These are phyloP conservation scores for Centrocercus urophasianus DNA, from an alignment of 2,113 vertebrate genomes.

Conservation along the genomic window DNA sequence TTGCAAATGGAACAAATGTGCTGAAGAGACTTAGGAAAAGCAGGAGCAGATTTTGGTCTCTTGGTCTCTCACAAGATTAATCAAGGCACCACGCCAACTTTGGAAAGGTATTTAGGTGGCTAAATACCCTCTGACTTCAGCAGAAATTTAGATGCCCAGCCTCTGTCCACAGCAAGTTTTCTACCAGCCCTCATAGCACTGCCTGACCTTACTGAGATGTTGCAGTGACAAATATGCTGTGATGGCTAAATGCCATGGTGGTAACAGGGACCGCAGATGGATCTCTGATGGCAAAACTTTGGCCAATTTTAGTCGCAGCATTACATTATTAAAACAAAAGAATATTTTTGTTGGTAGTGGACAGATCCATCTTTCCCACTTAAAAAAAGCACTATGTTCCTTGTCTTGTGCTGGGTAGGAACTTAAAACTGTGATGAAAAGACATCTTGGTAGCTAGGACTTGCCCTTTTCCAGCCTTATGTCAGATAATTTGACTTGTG, in stretches of 20 bases:
- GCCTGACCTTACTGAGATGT: background rate
- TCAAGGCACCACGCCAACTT: background rate
- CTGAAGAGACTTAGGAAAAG: background rate
- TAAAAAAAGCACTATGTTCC: background rate
- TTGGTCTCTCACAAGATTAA: background rate
- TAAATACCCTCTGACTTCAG: background rate
- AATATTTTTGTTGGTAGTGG: background rate
- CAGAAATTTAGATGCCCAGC: background rate
- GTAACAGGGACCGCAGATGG: background rate
- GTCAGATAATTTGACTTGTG: background rate
- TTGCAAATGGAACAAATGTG: background rate
- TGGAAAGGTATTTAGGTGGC: background rate
- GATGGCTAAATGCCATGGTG: background rate
- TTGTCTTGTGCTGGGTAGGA: background rate
- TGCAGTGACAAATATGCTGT: background rate
- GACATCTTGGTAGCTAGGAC: background rate
- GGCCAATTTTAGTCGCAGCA: background rate
- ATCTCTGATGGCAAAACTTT: background rate
- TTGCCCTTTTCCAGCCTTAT: background rate
- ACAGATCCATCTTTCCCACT: background rate
- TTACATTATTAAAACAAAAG: background rate
- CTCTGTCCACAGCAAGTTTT: background rate
- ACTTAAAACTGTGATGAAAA: background rate
- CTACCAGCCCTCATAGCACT: background rate
- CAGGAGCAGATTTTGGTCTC: background rate